These are phyloP conservation scores for Sternarchorhynchus goeldii DNA, from an alignment of 2,797 vertebrate genomes.

Conservation along the genomic window DNA sequence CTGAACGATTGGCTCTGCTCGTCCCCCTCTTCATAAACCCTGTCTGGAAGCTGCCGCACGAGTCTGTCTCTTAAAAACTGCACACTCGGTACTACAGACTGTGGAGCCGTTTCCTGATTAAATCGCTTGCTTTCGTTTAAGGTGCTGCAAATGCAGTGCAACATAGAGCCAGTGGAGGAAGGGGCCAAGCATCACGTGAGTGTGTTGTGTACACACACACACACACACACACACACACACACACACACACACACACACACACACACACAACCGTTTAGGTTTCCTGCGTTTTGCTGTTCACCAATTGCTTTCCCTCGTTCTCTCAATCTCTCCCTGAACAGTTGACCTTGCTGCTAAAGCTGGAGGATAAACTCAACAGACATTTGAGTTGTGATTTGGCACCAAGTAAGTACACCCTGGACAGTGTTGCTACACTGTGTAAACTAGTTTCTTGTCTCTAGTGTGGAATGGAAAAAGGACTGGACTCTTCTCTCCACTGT, in stretches of 20 bases:
- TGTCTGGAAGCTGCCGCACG: no score
- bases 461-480: background rate
- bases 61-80: no score
- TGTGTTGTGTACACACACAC: no score
- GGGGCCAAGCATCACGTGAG: conserved; percentile 93
- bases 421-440: background rate
- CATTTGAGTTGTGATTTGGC: conserved; percentile 90
- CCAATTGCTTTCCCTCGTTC: background rate
- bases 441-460: background rate
- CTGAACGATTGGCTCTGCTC: no score
- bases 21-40: no score
- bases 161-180: conserved; percentile 95
- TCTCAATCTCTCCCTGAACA: conserved; percentile 59
- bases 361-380: conserved; percentile 97
- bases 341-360: conserved; percentile 94
- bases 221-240: no score
- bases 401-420: conserved; percentile 47
- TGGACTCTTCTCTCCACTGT: background rate
- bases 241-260: no score
- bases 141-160: conserved; percentile 99
- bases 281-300: background rate
- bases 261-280: background rate
- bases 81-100: no score
- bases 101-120: background rate
- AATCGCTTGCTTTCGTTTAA: conserved; percentile 57